Conservation (phyloP, 2,113 vertebrate species). For the Lepidothrix coronata region DNA sequence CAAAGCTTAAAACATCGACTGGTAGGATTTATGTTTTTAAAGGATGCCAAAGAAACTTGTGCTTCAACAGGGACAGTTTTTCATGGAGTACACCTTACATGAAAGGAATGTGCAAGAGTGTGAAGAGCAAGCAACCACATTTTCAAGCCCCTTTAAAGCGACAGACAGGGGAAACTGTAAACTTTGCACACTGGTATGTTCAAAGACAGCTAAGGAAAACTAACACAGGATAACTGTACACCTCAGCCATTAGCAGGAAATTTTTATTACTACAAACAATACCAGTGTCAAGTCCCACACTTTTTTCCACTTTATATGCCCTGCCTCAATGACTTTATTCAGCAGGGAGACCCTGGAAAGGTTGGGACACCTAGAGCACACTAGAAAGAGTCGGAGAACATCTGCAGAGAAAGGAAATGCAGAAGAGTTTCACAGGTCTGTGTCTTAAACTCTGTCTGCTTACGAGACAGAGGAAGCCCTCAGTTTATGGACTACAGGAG, state of each 20-base stretch:
- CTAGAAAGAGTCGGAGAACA: not conserved
- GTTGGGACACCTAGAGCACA: not conserved
- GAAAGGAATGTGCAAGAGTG: not conserved
- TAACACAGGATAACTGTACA: not conserved
- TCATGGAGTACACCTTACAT: not conserved
- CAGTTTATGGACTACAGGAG: not conserved
- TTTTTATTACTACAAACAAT: not conserved
- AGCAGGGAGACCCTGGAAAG: not conserved
- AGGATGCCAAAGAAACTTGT: not conserved
- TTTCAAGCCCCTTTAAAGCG: not conserved
- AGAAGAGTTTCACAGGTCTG: not conserved
- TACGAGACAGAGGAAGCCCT: not conserved
- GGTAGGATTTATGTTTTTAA: not conserved
- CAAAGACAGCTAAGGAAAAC: not conserved
- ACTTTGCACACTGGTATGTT: not conserved
- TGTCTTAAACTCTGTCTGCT: not conserved
- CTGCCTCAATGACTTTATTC: not conserved
- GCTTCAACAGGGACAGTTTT: not conserved
- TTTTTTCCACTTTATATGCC: not conserved
- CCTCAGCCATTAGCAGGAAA: not conserved
- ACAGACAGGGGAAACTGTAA: not conserved
- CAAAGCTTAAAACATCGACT: not conserved
- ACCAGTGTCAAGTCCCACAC: not conserved
- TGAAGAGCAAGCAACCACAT: not conserved
- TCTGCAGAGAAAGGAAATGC: not conserved